A percentile compares a stretch with the other conserved stretches of the same genome.
Conservation (phyloP, 2,113 vertebrate genomes). For the Axis porcinus region DNA sequence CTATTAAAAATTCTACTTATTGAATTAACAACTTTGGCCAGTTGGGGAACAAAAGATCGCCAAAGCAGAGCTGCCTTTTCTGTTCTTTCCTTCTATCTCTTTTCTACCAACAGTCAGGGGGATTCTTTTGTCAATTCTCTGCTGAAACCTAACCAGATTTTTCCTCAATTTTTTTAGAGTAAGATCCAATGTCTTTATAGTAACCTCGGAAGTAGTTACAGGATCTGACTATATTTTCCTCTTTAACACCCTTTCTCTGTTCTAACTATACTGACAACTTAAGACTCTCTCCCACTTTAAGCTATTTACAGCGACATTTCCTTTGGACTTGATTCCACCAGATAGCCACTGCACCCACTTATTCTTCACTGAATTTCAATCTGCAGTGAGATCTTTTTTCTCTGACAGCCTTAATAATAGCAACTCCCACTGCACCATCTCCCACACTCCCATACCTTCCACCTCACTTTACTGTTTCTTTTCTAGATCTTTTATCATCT, state of each 20-base stretch:
- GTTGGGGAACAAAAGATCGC: background rate
- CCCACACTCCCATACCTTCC: background rate
- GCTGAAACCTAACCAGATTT: background rate
- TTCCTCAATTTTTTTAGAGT: background rate
- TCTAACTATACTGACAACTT: background rate
- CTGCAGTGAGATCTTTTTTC: background rate
- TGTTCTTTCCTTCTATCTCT: background rate
- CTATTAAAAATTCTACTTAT: background rate
- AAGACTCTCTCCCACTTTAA: background rate
- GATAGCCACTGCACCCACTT: rapidly evolving
- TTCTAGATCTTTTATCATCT: background rate
- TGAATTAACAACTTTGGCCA: background rate
- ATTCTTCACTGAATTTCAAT: background rate
- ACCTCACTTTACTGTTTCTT: background rate
- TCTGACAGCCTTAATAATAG: background rate
- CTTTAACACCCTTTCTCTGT: background rate
- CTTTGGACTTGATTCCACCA: background rate
- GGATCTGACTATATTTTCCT: background rate
- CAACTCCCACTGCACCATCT: too few species aligned
- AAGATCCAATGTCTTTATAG: background rate
- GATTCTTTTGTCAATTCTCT: background rate
- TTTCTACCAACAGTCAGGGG: background rate
- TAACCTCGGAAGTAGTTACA: background rate
- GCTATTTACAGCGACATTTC: background rate
- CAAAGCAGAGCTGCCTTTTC: background rate